phyloP scores from a whole-genome alignment of 2,113 vertebrate genomes.

The Cyprinodon brontotheroides region DNA sequence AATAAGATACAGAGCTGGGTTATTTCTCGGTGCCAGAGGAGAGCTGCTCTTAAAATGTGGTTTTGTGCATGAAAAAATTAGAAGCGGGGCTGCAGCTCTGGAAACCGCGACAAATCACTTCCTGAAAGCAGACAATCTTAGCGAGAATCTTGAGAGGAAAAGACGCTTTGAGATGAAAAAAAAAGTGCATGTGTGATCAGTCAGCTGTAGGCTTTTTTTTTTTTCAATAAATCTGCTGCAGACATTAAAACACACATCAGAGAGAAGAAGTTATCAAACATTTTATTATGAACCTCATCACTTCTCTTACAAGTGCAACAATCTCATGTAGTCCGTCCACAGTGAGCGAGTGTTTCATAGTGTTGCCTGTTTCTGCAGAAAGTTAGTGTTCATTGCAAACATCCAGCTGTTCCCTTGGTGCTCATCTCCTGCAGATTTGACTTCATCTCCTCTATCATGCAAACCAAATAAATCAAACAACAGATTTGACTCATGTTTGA shows the following conservation, averaged over 20 bases:
- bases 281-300: conserved; percentile 63
- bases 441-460: conserved; percentile 22
- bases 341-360: conserved; percentile 58
- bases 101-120: conserved; percentile 82
- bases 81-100: conserved; percentile 32
- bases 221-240: background rate
- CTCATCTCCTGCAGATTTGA: conserved; percentile 14
- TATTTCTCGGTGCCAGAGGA: conserved; percentile 16
- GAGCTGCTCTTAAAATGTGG: conserved; percentile 45
- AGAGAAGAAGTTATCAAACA: conserved; percentile 39
- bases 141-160: conserved; percentile 60
- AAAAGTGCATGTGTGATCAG: conserved; percentile 7
- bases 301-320: conserved; percentile 5
- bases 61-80: conserved; percentile 63
- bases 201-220: background rate
- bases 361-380: conserved; percentile 29
- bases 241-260: background rate
- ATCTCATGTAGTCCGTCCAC: conserved; percentile 42
- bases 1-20: conserved; percentile 31
- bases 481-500: conserved; percentile 16
- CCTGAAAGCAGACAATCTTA: conserved; percentile 85
- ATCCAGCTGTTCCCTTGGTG: conserved; percentile 2
- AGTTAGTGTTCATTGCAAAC: conserved; percentile 43
- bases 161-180: conserved; percentile 10
- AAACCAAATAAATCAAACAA: conserved; percentile 15